phyloP scores from a whole-genome alignment of 2,113 vertebrate species.

The Glaucomys volans region DNA sequence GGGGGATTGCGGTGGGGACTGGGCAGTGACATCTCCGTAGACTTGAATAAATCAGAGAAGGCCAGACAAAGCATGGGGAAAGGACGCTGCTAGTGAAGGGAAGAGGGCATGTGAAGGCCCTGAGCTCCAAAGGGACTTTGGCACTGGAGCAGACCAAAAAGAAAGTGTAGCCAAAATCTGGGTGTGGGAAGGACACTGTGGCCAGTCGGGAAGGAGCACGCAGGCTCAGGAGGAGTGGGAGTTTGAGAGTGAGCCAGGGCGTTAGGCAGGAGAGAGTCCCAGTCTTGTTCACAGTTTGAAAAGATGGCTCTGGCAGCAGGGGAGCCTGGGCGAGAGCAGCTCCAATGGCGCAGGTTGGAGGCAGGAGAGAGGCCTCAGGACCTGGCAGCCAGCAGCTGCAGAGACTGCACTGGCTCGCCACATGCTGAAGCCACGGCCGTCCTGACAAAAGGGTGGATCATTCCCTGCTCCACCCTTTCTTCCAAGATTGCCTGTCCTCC shows the following conservation, averaged over 20 bases:
- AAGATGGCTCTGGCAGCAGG: not conserved
- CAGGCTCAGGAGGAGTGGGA: not conserved
- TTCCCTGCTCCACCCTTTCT: not conserved
- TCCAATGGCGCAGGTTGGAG: not conserved
- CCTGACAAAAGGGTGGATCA: not conserved
- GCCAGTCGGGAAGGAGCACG: not conserved
- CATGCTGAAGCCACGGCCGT: not conserved
- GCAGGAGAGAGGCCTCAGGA: not conserved
- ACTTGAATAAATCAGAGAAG: not conserved
- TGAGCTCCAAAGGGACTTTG: not conserved
- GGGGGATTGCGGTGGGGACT: not conserved
- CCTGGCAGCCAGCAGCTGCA: not conserved
- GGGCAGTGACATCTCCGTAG: not conserved
- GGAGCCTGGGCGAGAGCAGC: not conserved
- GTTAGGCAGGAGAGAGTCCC: not conserved
- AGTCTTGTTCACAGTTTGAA: not conserved
- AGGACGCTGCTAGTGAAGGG: not conserved
- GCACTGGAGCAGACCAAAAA: not conserved
- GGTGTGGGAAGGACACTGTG: too few species aligned
- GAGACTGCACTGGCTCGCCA: not conserved
- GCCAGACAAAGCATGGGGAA: not conserved
- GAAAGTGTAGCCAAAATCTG: not conserved
- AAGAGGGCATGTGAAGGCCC: not conserved
- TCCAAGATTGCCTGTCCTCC: not conserved
- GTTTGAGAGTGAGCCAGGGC: not conserved